A percentile compares a stretch with the other conserved stretches of the same genome.
Evolutionary conservation across 2,888 invertebrate species (phyloP).

Genomic region (Epiblema foenella): DNA sequence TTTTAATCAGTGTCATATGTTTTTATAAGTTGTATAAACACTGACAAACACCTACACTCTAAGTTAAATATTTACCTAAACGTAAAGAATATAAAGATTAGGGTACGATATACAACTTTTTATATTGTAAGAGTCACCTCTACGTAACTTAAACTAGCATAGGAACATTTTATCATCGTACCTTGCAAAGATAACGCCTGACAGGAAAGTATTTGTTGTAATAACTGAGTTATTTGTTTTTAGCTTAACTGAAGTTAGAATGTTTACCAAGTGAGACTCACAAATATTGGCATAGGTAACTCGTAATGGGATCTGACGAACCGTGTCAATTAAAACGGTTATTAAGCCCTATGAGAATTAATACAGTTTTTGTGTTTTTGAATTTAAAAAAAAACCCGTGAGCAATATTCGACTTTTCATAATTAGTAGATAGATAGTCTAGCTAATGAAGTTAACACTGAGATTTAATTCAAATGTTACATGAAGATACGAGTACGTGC

Average conservation of each 20-base stretch:
- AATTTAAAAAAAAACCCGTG: too few species aligned
- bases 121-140: not conserved
- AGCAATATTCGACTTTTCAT: too few species aligned
- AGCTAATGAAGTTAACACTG: too few species aligned
- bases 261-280: not conserved
- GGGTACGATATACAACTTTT: not conserved
- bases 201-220: conserved; percentile 1
- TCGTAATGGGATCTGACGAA: too few species aligned
- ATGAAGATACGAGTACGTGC: too few species aligned
- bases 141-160: conserved; percentile 1
- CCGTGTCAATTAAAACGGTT: not conserved
- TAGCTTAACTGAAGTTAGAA: not conserved
- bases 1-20: too few species aligned
- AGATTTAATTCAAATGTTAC: too few species aligned
- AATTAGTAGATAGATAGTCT: too few species aligned
- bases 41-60: too few species aligned
- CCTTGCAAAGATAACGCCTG: conserved; percentile 15
- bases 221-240: not conserved
- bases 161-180: not conserved
- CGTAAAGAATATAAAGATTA: not conserved
- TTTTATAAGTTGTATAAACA: too few species aligned
- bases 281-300: not conserved
- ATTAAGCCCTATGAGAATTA: not conserved
- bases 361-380: too few species aligned
- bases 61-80: conserved; percentile 37